A percentile compares a stretch with the other conserved stretches of the same genome.
Conservation (phyloP, 2,113 vertebrate genomes). For the Saiga tatarica region DNA sequence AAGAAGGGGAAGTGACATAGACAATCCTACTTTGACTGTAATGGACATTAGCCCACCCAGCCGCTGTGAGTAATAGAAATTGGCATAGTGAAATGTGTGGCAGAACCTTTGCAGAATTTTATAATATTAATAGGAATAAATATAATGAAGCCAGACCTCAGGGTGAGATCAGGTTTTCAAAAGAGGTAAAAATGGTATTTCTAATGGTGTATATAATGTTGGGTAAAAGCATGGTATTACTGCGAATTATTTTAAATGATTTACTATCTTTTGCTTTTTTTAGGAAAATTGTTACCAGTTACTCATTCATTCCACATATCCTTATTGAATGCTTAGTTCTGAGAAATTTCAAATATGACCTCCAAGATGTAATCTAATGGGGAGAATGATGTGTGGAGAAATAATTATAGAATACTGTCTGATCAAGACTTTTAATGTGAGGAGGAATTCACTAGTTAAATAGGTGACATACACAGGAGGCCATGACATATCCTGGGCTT, state of each 20-base stretch:
- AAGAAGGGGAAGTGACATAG: constrained; percentile 95
- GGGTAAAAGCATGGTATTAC: neutral
- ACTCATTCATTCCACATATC: neutral
- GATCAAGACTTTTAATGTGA: neutral
- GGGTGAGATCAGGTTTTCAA: neutral
- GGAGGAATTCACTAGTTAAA: neutral
- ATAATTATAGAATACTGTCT: neutral
- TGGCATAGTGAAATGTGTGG: neutral
- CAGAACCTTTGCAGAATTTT: neutral
- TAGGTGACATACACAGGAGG: neutral
- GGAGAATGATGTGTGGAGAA: neutral
- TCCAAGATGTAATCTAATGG: neutral
- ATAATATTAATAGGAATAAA: neutral
- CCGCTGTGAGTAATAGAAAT: constrained; percentile 89
- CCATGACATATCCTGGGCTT: neutral
- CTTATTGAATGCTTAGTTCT: neutral
- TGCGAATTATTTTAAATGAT: neutral
- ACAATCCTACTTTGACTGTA: constrained; percentile 92
- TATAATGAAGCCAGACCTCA: neutral
- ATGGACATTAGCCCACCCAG: constrained; percentile 99
- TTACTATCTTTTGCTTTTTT: neutral
- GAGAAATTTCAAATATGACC: neutral
- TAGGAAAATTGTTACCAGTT: neutral
- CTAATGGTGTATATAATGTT: neutral
- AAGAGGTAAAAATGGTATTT: neutral